These are phyloP conservation scores for Otolemur garnettii DNA, from an alignment of 2,113 vertebrate species.

Conservation along the genomic window DNA sequence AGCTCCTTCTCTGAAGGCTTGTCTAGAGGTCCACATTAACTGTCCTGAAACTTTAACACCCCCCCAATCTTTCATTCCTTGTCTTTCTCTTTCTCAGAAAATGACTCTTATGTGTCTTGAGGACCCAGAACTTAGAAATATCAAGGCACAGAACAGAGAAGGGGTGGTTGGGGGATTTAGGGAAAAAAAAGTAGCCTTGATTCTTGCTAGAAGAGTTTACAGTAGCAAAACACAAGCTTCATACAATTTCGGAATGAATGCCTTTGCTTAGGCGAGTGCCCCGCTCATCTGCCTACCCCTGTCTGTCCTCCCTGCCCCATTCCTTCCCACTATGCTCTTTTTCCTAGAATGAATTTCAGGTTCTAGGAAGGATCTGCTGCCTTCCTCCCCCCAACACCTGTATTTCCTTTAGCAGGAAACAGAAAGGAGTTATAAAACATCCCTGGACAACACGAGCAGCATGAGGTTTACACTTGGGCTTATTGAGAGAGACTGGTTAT, in stretches of 20 bases:
- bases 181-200: not conserved
- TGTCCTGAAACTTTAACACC: not conserved
- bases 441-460: not conserved
- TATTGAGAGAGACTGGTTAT: not conserved
- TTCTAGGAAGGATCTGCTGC: not conserved
- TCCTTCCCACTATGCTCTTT: not conserved
- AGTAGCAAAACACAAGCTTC: not conserved
- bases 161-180: not conserved
- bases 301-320: not conserved
- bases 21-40: not conserved
- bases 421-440: not conserved
- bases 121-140: not conserved
- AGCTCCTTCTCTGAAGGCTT: not conserved
- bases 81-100: not conserved
- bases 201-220: not conserved
- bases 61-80: not conserved
- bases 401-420: not conserved
- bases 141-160: not conserved
- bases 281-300: not conserved
- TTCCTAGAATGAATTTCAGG: not conserved
- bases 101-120: not conserved
- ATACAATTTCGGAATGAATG: not conserved
- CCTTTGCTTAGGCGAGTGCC: not conserved
- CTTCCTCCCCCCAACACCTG: not conserved
- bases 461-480: not conserved